phyloP scores from a whole-genome alignment of 2,888 invertebrate genomes.

The Leptopilina drosophilae region DNA sequence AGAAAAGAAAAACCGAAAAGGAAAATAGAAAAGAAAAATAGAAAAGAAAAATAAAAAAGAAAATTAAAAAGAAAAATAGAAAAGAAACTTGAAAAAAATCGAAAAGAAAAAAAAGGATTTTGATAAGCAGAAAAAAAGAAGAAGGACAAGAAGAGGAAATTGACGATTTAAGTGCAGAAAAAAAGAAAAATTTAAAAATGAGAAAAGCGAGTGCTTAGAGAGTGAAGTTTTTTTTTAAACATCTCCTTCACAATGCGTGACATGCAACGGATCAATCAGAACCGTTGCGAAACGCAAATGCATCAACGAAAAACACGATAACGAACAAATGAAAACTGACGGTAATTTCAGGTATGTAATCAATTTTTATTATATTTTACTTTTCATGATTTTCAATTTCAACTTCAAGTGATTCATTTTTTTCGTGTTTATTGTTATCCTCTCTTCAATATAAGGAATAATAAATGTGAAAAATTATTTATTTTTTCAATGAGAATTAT shows the following conservation, averaged over 20 bases:
- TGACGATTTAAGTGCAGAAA: background rate
- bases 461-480: too few relatives aligned
- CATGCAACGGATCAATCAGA: constrained; percentile 16
- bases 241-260: constrained; percentile 1
- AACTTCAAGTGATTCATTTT: too few relatives aligned
- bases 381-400: background rate
- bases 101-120: background rate
- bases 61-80: too few relatives aligned
- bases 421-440: too few relatives aligned
- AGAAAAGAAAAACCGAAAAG: too few relatives aligned
- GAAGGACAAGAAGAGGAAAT: background rate
- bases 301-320: constrained; percentile 1
- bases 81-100: too few relatives aligned
- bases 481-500: too few relatives aligned
- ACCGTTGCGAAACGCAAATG: constrained; percentile 12
- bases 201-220: background rate
- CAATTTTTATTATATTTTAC: too few relatives aligned
- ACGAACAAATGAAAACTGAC: constrained; percentile 27
- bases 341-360: constrained; percentile 18
- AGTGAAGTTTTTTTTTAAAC: background rate
- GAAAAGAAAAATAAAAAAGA: too few relatives aligned
- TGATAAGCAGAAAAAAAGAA: background rate
- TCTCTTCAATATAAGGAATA: too few relatives aligned
- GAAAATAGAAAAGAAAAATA: too few relatives aligned
- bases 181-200: background rate